Evolutionary conservation across 2,797 vertebrate species (phyloP).

Genomic region (Eleutherodactylus coqui): DNA sequence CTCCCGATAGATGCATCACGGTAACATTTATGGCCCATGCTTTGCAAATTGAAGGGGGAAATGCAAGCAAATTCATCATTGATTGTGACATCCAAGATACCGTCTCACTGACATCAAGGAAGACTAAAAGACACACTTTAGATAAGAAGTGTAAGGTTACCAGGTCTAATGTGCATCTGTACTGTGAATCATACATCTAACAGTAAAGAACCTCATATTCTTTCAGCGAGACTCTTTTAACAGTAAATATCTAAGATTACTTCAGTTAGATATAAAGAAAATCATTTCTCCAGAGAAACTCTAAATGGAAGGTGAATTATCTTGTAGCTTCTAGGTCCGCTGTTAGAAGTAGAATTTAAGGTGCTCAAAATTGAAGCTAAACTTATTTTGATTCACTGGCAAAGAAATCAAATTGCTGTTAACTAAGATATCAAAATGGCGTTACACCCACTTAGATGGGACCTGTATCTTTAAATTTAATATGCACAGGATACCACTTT

Average conservation of each 20-base stretch:
- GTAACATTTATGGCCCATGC: slow-evolving; percentile 46
- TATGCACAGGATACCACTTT: too few relatives aligned
- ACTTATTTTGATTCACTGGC: not conserved
- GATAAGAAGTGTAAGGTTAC: slow-evolving; percentile 5
- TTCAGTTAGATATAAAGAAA: not conserved
- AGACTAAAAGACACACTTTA: slow-evolving; percentile 13
- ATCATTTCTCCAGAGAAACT: not conserved
- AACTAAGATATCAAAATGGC: too few relatives aligned
- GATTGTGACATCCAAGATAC: slow-evolving; percentile 18
- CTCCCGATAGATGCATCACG: slow-evolving; percentile 36
- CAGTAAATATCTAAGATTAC: slow-evolving; percentile 25
- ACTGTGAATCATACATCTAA: not conserved
- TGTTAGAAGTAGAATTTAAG: not conserved
- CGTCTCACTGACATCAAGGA: slow-evolving; percentile 5
- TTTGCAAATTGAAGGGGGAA: slow-evolving; percentile 44
- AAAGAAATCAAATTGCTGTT: too few relatives aligned
- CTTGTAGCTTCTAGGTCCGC: not conserved
- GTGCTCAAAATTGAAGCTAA: not conserved
- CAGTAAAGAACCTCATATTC: not conserved
- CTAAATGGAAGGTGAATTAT: not conserved
- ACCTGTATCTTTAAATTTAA: too few relatives aligned
- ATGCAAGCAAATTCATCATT: slow-evolving; percentile 44
- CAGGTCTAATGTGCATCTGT: not conserved
- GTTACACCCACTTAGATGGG: too few relatives aligned
- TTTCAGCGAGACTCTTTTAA: not conserved